Evolutionary conservation across 2,888 invertebrate species (phyloP).

Genomic region (Falcaria lacertinaria): DNA sequence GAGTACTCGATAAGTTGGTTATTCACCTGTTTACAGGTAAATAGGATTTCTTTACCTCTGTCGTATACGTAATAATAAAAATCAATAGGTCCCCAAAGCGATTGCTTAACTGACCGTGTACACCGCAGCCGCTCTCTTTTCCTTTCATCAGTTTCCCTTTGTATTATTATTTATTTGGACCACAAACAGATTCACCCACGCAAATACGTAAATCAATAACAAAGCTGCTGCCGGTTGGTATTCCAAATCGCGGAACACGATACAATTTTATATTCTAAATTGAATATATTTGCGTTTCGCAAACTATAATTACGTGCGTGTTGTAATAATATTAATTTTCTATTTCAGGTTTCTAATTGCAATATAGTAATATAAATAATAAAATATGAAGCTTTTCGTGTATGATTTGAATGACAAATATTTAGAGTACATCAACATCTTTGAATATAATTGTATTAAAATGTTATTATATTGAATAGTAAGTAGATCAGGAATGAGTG

Average conservation of each 20-base stretch:
- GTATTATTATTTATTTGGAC: conserved; percentile 34
- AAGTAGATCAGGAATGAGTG: too few species aligned
- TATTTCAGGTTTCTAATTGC: too few species aligned
- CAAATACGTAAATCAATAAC: conserved; percentile 23
- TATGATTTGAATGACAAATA: too few species aligned
- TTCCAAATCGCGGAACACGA: neutral
- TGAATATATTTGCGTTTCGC: too few species aligned
- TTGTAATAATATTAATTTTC: too few species aligned
- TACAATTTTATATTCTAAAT: too few species aligned
- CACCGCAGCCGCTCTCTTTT: conserved; percentile 25
- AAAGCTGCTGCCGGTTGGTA: conserved; percentile 7
- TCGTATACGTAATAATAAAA: conserved; percentile 19
- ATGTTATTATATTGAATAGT: too few species aligned
- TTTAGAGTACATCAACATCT: too few species aligned
- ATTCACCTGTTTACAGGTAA: conserved; percentile 9
- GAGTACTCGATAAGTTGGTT: neutral
- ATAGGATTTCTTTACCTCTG: conserved; percentile 11
- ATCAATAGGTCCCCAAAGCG: conserved; percentile 34
- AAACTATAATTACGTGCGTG: too few species aligned
- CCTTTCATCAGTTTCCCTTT: conserved; percentile 33
- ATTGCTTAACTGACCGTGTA: conserved; percentile 42
- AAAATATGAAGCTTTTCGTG: too few species aligned
- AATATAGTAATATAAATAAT: too few species aligned
- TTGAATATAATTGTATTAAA: too few species aligned
- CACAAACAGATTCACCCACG: conserved; percentile 22